Conservation (phyloP, 2,797 vertebrate genomes). For the Pitangus sulphuratus region DNA sequence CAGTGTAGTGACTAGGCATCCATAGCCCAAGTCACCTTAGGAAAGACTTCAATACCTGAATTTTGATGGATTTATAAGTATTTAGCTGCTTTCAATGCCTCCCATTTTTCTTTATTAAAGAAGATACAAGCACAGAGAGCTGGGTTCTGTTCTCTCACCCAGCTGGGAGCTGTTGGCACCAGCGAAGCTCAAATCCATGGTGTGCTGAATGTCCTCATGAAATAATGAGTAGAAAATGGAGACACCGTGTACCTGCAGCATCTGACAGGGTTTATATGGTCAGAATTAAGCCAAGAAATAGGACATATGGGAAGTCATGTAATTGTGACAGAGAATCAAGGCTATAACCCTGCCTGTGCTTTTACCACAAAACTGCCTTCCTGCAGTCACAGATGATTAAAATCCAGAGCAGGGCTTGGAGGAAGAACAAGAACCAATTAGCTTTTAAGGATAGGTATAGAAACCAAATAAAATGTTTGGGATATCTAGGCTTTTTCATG, state of each 20-base stretch:
- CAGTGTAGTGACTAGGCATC: not conserved
- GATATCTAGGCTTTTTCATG: not conserved
- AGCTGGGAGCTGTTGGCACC: not conserved
- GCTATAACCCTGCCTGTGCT: not conserved
- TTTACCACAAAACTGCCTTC: not conserved
- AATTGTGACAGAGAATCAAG: not conserved
- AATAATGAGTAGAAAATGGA: not conserved
- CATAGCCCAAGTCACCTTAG: not conserved
- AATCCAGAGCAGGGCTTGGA: not conserved
- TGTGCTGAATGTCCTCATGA: not conserved
- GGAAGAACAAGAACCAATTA: not conserved
- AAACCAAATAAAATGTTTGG: not conserved
- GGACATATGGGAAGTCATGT: fast-evolving
- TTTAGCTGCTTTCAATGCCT: not conserved
- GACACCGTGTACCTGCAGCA: not conserved
- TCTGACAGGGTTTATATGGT: not conserved
- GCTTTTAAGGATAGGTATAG: not conserved
- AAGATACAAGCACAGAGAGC: not conserved
- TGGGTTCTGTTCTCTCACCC: not conserved
- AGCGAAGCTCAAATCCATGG: not conserved
- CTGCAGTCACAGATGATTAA: not conserved
- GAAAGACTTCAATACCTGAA: not conserved
- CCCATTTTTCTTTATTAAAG: not conserved
- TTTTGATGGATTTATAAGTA: not conserved
- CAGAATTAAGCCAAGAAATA: not conserved